These are phyloP conservation scores for Brachynemurus nebulosus DNA, from an alignment of 2,888 invertebrate genomes.

Conservation along the genomic window DNA sequence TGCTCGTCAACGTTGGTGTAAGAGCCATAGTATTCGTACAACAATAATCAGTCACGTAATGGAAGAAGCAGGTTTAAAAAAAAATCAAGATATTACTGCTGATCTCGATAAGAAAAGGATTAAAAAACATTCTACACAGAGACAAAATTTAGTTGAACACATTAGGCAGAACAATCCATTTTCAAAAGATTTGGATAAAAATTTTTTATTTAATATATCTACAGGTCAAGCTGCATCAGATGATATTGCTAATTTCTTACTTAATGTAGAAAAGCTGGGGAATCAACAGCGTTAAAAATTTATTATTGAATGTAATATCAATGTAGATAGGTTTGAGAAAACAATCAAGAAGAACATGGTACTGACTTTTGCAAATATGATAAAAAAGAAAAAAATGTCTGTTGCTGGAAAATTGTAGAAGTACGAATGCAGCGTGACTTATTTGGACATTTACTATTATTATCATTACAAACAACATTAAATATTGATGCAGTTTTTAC, in stretches of 20 bases:
- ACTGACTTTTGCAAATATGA: conserved; percentile 17
- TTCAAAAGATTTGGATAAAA: background rate
- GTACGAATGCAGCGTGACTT: conserved; percentile 16
- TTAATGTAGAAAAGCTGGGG: conserved; percentile 13
- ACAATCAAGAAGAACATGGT: conserved; percentile 19
- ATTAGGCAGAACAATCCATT: background rate
- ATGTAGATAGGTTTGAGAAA: conserved; percentile 19
- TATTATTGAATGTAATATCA: conserved; percentile 19
- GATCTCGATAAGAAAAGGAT: conserved; percentile 3
- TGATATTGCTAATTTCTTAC: conserved; percentile 9
- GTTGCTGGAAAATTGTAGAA: conserved; percentile 19
- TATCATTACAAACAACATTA: conserved; percentile 16
- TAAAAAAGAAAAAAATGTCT: conserved; percentile 15
- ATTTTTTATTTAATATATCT: background rate
- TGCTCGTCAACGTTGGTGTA: background rate
- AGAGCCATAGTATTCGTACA: background rate
- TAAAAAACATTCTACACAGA: background rate
- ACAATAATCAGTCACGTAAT: background rate
- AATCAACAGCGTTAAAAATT: conserved; percentile 17
- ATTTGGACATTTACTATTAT: conserved; percentile 11
- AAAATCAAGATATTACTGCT: background rate
- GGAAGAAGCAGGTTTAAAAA: background rate
- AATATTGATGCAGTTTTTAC: conserved; percentile 20
- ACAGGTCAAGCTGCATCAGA: conserved; percentile 4
- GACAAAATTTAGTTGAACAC: background rate